Base-by-base conservation (phyloP, 2,888 invertebrate species). In the Malacosoma neustria region DNA sequence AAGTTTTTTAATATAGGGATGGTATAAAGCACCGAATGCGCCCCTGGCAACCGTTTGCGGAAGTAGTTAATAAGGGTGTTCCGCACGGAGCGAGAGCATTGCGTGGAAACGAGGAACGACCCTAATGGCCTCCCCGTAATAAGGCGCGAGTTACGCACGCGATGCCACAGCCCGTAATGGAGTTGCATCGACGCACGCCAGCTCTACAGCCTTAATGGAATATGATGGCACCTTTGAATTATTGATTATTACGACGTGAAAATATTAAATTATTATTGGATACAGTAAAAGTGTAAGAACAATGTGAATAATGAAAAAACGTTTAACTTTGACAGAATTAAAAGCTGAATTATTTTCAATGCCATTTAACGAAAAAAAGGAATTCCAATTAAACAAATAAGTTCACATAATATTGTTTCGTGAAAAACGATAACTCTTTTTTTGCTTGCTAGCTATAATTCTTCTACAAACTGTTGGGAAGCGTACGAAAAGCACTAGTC, bases 51-150 rank as follows among this genome's bases (percentile, higher is more conserved):
- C 22, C 32, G 30, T 37, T 31, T 35, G 31, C 39, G 56, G 55
- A 49, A 55, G 49, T 54, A 48, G 52, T 51, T 66, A 63, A 64
- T 63, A 64, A 65, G 57, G 42, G 54, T 49, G 57, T 57, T 55
- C 56, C 54, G 53, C 47, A 49, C 41, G 46, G 51, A 43, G 49
- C 36, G 43, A 35, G 39, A 22, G 34, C 22, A 33, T 37, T 45
- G 41, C 42, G 43, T 35, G 37, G 43, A 14, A 22, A 37, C 32
- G 62, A 9, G 58, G 61, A 58, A 49, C 54, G 46, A 41, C 55
- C 50, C 57, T 66, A 67, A 64, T 64, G 63, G 59, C 6, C 50
- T 34, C 42, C 42, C 50, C 52, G 56, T 62, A 64, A 63, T 62
- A 64, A 61, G 60, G 53, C 54, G 48, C 48, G 36, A 42, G 52